phyloP scores from a whole-genome alignment of 2,113 vertebrate species.

The Carassius carassius region DNA sequence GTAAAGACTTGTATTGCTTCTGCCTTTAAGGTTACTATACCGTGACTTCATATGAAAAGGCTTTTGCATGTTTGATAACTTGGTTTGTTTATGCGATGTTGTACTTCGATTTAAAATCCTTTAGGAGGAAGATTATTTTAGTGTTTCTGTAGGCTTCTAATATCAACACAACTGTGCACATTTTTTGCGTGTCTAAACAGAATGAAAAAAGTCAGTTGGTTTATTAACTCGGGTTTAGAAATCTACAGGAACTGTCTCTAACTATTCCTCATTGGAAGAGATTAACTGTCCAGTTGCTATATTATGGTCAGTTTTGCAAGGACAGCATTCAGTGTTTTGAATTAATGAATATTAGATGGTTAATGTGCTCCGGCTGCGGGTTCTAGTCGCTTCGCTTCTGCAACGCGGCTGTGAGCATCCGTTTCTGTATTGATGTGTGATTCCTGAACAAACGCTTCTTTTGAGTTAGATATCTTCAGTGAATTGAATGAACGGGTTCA shows the following conservation, averaged over 20 bases:
- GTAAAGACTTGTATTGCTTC: background rate
- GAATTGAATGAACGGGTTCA: background rate
- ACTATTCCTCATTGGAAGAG: background rate
- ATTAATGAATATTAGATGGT: background rate
- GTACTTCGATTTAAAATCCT: background rate
- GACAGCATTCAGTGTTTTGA: background rate
- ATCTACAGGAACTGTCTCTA: background rate
- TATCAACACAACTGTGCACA: background rate
- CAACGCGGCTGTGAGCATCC: background rate
- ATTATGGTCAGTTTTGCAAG: background rate
- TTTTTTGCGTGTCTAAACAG: background rate
- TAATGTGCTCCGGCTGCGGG: background rate
- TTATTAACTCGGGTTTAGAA: background rate
- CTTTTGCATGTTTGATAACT: background rate
- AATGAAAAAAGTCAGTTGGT: background rate
- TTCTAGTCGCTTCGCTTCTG: background rate
- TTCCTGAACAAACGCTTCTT: background rate
- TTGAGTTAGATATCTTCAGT: background rate
- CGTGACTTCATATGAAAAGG: background rate
- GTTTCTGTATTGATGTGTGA: too few species aligned
- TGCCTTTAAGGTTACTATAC: background rate
- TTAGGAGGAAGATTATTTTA: background rate
- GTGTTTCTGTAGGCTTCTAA: background rate
- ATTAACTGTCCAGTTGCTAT: background rate
- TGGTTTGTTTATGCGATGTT: background rate